phyloP scores from a whole-genome alignment of 2,888 invertebrate species.

The Subacronicta megacephala region DNA sequence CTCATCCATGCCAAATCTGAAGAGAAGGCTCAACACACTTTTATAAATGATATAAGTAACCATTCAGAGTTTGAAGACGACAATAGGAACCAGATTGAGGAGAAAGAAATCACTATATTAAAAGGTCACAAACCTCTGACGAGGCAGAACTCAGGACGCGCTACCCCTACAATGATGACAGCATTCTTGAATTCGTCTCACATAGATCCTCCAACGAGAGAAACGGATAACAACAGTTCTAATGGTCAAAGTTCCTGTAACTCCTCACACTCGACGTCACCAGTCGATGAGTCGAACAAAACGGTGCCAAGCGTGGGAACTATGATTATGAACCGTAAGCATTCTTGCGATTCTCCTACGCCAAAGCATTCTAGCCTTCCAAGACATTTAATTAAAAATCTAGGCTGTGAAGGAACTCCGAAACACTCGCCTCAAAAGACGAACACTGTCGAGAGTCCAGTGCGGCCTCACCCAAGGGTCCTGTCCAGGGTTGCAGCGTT shows the following conservation, averaged over 20 bases:
- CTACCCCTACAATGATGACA: slow-evolving; percentile 86
- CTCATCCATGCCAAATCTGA: slow-evolving; percentile 83
- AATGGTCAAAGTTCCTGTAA: slow-evolving; percentile 82
- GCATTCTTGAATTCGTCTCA: slow-evolving; percentile 85
- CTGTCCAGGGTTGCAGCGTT: slow-evolving; percentile 90
- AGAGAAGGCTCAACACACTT: slow-evolving; percentile 85
- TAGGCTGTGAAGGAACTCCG: slow-evolving; percentile 82
- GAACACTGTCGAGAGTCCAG: slow-evolving; percentile 75
- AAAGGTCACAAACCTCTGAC: slow-evolving; percentile 92
- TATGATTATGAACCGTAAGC: slow-evolving; percentile 82
- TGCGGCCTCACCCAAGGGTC: slow-evolving; percentile 91
- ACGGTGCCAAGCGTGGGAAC: slow-evolving; percentile 79
- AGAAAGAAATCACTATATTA: slow-evolving; percentile 82
- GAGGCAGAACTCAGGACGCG: slow-evolving; percentile 91
- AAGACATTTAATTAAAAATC: slow-evolving; percentile 80
- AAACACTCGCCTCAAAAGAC: slow-evolving; percentile 80
- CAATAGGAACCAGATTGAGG: slow-evolving; percentile 86
- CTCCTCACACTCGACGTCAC: slow-evolving; percentile 83
- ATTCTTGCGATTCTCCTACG: slow-evolving; percentile 81
- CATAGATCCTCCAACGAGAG: slow-evolving; percentile 72
- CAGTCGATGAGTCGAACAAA: slow-evolving; percentile 76
- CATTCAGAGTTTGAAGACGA: slow-evolving; percentile 87
- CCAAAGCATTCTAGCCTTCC: slow-evolving; percentile 86
- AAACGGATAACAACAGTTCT: slow-evolving; percentile 74
- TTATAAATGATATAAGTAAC: slow-evolving; percentile 85